phyloP scores from a whole-genome alignment of 2,113 vertebrate species.

The Chionomys nivalis region DNA sequence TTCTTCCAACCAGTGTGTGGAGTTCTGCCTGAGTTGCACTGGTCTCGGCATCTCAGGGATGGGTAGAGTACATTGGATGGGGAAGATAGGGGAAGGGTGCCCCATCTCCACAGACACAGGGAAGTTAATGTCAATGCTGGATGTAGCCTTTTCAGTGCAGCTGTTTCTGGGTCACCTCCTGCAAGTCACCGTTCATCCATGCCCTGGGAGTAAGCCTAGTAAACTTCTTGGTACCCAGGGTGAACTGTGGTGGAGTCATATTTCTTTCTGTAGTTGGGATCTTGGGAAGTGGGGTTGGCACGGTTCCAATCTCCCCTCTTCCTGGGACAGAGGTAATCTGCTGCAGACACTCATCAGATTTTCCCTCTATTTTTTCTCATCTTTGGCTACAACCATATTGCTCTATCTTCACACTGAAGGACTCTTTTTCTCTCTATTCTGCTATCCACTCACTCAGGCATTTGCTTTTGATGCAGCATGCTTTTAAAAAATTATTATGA shows the following conservation, averaged over 20 bases:
- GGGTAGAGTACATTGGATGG: background rate
- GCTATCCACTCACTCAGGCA: rapidly evolving
- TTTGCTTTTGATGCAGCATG: background rate
- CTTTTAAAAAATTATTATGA: background rate
- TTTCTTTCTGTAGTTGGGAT: background rate
- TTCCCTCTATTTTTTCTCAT: background rate
- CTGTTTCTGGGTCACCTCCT: background rate
- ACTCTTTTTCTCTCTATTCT: background rate
- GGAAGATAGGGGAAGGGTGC: background rate
- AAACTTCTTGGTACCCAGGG: background rate
- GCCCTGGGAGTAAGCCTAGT: background rate
- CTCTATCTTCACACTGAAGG: background rate
- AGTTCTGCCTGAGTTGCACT: background rate
- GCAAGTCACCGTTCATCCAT: background rate
- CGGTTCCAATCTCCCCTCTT: background rate
- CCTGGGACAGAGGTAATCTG: too few species aligned
- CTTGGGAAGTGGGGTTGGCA: background rate
- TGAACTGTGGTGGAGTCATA: background rate
- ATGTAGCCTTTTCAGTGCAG: background rate
- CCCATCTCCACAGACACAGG: background rate
- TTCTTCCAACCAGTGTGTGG: too few species aligned
- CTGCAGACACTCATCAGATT: background rate
- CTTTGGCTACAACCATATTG: background rate
- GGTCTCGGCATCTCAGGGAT: background rate
- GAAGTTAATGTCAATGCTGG: background rate